A percentile compares a stretch with the other conserved stretches of the same genome.
Conservation (phyloP, 1,140 invertebrate genomes). For the Bombus balteatus region DNA sequence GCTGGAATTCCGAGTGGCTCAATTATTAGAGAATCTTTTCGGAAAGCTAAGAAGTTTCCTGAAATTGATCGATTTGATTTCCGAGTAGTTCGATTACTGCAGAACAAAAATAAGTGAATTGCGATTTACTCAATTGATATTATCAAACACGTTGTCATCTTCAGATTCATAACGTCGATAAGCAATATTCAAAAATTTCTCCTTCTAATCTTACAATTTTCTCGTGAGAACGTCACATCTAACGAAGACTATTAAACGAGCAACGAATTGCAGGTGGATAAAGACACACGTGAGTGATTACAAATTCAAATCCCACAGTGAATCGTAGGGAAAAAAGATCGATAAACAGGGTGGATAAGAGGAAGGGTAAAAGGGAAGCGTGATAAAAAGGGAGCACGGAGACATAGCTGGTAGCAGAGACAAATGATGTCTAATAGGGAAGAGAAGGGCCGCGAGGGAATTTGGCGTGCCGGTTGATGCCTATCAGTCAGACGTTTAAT, state of each 20-base stretch:
- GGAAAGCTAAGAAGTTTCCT: not conserved
- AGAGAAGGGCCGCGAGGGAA: constrained; percentile 68
- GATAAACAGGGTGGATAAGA: no score
- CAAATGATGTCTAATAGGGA: constrained; percentile 81
- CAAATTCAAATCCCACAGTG: not conserved
- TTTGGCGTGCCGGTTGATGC: constrained; percentile 78
- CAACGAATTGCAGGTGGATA: not conserved
- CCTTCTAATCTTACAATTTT: not conserved
- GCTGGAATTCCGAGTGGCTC: not conserved
- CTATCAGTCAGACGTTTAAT: constrained; percentile 83
- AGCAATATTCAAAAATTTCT: no score
- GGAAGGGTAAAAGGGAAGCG: not conserved
- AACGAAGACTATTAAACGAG: not conserved
- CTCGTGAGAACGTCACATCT: no score
- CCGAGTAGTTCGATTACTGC: no score
- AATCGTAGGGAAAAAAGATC: not conserved
- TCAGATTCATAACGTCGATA: no score
- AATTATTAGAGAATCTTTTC: not conserved
- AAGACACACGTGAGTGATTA: not conserved
- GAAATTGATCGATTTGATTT: no score
- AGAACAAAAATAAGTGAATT: no score
- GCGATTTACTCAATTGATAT: no score
- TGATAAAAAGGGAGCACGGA: constrained; percentile 54
- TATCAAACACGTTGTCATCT: no score
- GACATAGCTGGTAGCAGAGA: constrained; percentile 74